These are phyloP conservation scores for Drosophila koepferae DNA, from an alignment of 2,888 invertebrate species.

Conservation along the genomic window DNA sequence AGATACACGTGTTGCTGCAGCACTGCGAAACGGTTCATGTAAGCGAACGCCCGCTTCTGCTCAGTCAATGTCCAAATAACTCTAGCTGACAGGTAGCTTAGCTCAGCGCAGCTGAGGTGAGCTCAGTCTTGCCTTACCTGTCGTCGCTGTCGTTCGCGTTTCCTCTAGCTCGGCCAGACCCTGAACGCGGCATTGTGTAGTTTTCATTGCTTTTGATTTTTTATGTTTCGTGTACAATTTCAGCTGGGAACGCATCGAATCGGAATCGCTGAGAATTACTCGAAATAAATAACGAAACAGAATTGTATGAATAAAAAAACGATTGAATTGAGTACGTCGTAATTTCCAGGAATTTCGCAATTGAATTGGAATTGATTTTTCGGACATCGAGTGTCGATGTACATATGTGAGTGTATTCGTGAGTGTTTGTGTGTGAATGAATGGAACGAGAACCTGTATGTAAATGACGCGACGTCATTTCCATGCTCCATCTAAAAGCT, in stretches of 20 bases:
- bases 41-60: slow-evolving; percentile 45
- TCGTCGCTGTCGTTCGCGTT: slow-evolving; percentile 62
- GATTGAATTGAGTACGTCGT: slow-evolving; percentile 42
- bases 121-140: slow-evolving; percentile 71
- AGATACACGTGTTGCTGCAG: slow-evolving; percentile 69
- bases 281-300: slow-evolving; percentile 25
- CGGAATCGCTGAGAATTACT: slow-evolving; percentile 51
- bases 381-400: slow-evolving; percentile 40
- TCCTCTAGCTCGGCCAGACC: slow-evolving; percentile 13
- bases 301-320: background rate
- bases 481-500: slow-evolving; percentile 33
- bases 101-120: slow-evolving; percentile 31
- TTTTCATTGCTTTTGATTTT: slow-evolving; percentile 33
- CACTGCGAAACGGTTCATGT: slow-evolving; percentile 46
- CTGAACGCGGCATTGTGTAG: slow-evolving; percentile 42
- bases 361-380: slow-evolving; percentile 77
- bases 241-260: slow-evolving; percentile 53
- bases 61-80: slow-evolving; percentile 37
- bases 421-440: slow-evolving; percentile 33
- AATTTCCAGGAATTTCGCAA: slow-evolving; percentile 72
- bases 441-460: slow-evolving; percentile 49
- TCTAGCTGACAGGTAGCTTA: slow-evolving; percentile 51
- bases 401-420: background rate
- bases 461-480: slow-evolving; percentile 52
- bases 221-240: slow-evolving; percentile 40